Conservation (phyloP, 1,140 invertebrate genomes). For the Asobara japonica region DNA sequence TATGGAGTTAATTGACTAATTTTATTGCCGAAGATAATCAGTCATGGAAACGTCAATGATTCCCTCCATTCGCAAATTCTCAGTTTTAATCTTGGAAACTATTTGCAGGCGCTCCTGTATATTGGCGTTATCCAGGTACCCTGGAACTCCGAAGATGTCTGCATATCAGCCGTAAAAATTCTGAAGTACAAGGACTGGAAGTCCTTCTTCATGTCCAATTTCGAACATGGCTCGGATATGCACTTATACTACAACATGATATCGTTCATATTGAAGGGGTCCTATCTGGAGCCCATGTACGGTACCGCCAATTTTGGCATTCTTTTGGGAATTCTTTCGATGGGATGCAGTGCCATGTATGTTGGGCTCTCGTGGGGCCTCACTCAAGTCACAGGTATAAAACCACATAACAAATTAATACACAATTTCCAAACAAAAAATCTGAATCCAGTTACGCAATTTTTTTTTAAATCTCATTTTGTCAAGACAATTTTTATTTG, state of each 20-base stretch:
- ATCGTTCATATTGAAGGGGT: constrained; percentile 75
- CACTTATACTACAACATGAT: constrained; percentile 82
- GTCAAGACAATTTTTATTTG: no score
- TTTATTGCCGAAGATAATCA: not conserved
- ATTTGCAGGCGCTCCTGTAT: constrained; percentile 64
- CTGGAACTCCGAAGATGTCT: constrained; percentile 70
- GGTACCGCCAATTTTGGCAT: constrained; percentile 70
- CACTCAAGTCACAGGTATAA: constrained; percentile 56
- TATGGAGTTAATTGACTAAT: not conserved
- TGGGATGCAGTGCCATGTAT: constrained; percentile 69
- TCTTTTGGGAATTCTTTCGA: constrained; percentile 69
- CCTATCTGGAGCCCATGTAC: constrained; percentile 69
- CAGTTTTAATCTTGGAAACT: not conserved
- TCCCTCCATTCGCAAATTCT: not conserved
- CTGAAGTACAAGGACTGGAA: constrained; percentile 68
- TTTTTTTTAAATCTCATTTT: no score
- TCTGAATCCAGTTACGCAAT: no score
- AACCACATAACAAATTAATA: no score
- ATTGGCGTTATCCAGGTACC: constrained; percentile 66
- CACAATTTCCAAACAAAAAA: no score
- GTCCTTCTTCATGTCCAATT: constrained; percentile 70
- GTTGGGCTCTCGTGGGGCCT: constrained; percentile 62
- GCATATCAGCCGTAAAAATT: constrained; percentile 71
- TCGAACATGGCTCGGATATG: constrained; percentile 78
- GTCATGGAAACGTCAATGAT: not conserved